phyloP scores from a whole-genome alignment of 2,797 vertebrate genomes.

The Neosalanx taihuensis region DNA sequence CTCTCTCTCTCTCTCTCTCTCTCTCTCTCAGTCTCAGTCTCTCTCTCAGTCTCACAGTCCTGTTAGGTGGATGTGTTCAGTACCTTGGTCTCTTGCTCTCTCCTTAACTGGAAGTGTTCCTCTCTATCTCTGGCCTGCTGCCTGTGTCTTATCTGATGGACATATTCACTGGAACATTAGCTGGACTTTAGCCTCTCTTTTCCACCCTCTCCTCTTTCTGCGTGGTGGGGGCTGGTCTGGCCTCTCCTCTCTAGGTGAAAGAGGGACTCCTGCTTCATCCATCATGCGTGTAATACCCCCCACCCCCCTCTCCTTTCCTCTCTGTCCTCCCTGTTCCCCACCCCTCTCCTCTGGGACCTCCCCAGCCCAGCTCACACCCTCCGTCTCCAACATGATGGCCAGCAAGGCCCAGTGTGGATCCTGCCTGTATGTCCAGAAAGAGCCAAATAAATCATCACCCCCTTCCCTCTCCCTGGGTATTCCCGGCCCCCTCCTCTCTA shows the following conservation, averaged over 20 bases:
- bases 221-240: not conserved
- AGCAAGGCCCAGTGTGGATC: too few relatives aligned
- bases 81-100: conserved; percentile 31
- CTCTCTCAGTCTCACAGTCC: conserved; percentile 56
- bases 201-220: not conserved
- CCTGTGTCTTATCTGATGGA: not conserved
- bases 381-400: not conserved
- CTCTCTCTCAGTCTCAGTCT: too few relatives aligned
- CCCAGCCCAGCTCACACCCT: too few relatives aligned
- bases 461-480: too few relatives aligned
- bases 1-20: conserved; percentile 6
- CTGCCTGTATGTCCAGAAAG: too few relatives aligned
- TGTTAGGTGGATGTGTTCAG: conserved; percentile 41
- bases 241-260: not conserved
- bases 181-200: not conserved
- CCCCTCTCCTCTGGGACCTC: too few relatives aligned
- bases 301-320: not conserved
- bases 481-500: too few relatives aligned
- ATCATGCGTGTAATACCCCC: conserved; percentile 8
- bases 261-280: not conserved
- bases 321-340: not conserved
- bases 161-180: not conserved
- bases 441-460: too few relatives aligned
- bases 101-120: conserved; percentile 20
- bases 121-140: conserved; percentile 4